phyloP scores from a whole-genome alignment of 1,140 invertebrate species.

The Delia radicum region DNA sequence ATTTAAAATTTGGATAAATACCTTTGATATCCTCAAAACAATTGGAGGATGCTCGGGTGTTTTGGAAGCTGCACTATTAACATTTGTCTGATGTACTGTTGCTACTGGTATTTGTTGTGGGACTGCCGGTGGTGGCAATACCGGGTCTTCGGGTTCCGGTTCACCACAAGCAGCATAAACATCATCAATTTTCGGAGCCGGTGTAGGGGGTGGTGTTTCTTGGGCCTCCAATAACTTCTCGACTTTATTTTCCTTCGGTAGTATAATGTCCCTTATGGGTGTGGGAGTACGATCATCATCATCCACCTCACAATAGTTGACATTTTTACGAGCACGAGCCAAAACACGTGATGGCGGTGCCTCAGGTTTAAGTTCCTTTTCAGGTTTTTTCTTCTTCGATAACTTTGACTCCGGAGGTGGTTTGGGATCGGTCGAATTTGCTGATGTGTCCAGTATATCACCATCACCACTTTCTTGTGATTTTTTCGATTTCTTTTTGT shows the following conservation, averaged over 20 bases:
- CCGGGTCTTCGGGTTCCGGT: constrained; percentile 34
- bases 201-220: constrained; percentile 1
- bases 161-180: constrained; percentile 20
- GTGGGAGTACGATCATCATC: constrained; percentile 50
- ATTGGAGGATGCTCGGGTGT: constrained; percentile 60
- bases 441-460: constrained; percentile 34
- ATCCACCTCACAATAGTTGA: constrained; percentile 54
- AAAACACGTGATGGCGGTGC: constrained; percentile 52
- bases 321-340: constrained; percentile 46
- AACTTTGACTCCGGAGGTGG: constrained; percentile 33
- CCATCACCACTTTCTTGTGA: constrained; percentile 29
- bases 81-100: neutral
- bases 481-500: constrained; percentile 36
- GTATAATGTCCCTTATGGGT: constrained; percentile 54
- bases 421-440: constrained; percentile 3
- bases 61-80: constrained; percentile 38
- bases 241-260: constrained; percentile 6
- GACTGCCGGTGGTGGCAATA: constrained; percentile 38
- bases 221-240: constrained; percentile 11
- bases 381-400: constrained; percentile 46
- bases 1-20: constrained; percentile 31
- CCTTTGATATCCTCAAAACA: constrained; percentile 64
- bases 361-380: constrained; percentile 54
- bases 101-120: constrained; percentile 22
- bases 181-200: constrained; percentile 25